A percentile compares a stretch with the other conserved stretches of the same genome.
phyloP scores from a whole-genome alignment of 2,888 invertebrate species.

The Coecobrya sp. region DNA sequence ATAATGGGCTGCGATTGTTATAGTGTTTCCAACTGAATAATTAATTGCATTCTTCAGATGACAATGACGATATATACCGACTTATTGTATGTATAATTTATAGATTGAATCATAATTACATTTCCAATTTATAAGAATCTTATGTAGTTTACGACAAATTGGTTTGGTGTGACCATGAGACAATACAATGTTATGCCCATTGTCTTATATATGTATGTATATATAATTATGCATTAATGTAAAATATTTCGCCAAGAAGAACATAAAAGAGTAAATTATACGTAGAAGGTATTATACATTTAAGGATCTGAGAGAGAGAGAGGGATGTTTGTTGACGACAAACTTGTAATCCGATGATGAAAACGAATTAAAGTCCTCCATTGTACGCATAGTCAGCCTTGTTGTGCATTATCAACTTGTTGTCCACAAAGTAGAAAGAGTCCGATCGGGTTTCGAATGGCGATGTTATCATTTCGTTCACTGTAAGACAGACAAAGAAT shows the following conservation, averaged over 20 bases:
- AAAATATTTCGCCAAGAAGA: too few relatives aligned
- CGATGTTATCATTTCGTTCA: slow-evolving; percentile 97
- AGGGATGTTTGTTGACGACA: slow-evolving; percentile 13
- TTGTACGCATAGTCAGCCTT: slow-evolving; percentile 99
- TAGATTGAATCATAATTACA: too few relatives aligned
- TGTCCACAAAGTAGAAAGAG: slow-evolving; percentile 99
- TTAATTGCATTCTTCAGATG: slow-evolving; percentile 9
- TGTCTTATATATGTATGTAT: background rate
- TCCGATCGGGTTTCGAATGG: slow-evolving; percentile 99
- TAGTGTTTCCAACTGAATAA: background rate
- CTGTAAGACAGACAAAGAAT: slow-evolving; percentile 89
- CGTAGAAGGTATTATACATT: background rate
- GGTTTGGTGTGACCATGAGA: background rate
- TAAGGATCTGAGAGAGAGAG: slow-evolving; percentile 34
- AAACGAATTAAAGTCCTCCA: slow-evolving; percentile 90
- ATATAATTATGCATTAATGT: too few relatives aligned
- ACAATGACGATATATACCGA: slow-evolving; percentile 1
- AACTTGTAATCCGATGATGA: slow-evolving; percentile 5
- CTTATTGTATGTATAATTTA: slow-evolving; percentile 16
- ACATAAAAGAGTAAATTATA: too few relatives aligned
- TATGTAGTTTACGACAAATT: background rate
- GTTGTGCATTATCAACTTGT: slow-evolving; percentile 99
- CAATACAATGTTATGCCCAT: background rate
- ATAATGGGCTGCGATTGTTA: background rate
- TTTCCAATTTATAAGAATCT: background rate